Conservation (phyloP, 2,888 invertebrate genomes). For the Eupeodes luniger region DNA sequence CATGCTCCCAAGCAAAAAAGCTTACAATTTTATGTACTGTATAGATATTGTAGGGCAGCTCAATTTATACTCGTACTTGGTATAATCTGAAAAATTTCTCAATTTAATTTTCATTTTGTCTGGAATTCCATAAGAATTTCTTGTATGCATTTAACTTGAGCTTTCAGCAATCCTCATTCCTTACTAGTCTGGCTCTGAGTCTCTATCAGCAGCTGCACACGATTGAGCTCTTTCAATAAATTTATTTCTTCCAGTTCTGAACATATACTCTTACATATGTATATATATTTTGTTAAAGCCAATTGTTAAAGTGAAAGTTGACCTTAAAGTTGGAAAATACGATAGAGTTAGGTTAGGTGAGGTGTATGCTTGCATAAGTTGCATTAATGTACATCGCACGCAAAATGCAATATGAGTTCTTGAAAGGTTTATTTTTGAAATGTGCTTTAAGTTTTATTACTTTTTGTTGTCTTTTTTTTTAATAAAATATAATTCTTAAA, state of each 20-base stretch:
- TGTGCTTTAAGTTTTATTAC: not conserved
- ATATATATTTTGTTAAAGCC: slow-evolving; percentile 5
- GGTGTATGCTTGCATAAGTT: not conserved
- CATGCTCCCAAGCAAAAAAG: not conserved
- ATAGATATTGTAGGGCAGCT: slow-evolving; percentile 1
- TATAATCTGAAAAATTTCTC: slow-evolving; percentile 38
- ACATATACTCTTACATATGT: not conserved
- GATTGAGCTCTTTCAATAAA: slow-evolving; percentile 33
- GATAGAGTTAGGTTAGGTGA: too few species aligned
- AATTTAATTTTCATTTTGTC: slow-evolving; percentile 48
- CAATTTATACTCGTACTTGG: slow-evolving; percentile 9
- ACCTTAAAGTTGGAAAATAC: not conserved
- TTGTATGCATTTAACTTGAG: slow-evolving; percentile 10
- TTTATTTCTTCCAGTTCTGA: slow-evolving; percentile 41
- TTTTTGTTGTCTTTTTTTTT: not conserved
- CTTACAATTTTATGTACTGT: not conserved
- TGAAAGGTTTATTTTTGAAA: not conserved
- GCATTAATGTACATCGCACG: not conserved
- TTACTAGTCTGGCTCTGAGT: not conserved
- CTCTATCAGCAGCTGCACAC: slow-evolving; percentile 19
- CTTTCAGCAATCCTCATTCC: not conserved
- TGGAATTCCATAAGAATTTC: slow-evolving; percentile 21
- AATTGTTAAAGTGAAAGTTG: slow-evolving; percentile 20
- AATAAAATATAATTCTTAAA: not conserved
- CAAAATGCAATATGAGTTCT: not conserved